These are phyloP conservation scores for Gopherus evgoodei DNA, from an alignment of 2,113 vertebrate genomes.

Conservation along the genomic window DNA sequence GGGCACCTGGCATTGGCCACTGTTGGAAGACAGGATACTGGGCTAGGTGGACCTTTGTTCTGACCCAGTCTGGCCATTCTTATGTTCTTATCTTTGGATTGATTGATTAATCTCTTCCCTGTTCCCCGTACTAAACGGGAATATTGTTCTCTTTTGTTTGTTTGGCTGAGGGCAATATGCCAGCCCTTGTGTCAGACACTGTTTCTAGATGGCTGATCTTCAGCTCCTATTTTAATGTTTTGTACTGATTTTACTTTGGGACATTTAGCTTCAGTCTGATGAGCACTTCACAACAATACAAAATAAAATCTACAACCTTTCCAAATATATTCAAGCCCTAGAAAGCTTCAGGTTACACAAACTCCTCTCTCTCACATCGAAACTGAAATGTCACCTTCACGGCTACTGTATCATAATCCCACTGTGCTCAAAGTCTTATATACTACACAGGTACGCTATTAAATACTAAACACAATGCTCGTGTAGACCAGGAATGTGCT, in stretches of 20 bases:
- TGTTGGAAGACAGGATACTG: too few relatives aligned
- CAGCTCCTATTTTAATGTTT: not conserved
- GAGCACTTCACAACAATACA: constrained; percentile 3
- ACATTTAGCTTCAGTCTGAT: constrained; percentile 37
- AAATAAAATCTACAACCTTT: constrained; percentile 2
- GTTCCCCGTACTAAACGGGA: not conserved
- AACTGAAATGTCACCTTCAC: not conserved
- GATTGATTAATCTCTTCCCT: not conserved
- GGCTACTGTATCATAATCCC: not conserved
- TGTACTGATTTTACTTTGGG: constrained; percentile 8
- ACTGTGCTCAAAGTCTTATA: not conserved
- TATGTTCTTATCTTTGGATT: not conserved
- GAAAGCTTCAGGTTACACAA: not conserved
- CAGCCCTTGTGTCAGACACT: not conserved
- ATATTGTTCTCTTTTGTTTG: not conserved
- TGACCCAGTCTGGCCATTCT: too few relatives aligned
- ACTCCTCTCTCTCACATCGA: not conserved
- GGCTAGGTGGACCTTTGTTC: too few relatives aligned
- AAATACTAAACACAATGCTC: not conserved
- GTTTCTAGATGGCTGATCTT: not conserved
- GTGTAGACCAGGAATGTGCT: not conserved
- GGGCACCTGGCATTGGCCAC: too few relatives aligned
- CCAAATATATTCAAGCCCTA: not conserved
- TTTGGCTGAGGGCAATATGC: not conserved
- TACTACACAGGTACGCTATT: not conserved